A percentile compares a stretch with the other conserved stretches of the same genome.
These are phyloP conservation scores for Melanostoma mellinum DNA, from an alignment of 2,888 invertebrate species.

Conservation along the genomic window DNA sequence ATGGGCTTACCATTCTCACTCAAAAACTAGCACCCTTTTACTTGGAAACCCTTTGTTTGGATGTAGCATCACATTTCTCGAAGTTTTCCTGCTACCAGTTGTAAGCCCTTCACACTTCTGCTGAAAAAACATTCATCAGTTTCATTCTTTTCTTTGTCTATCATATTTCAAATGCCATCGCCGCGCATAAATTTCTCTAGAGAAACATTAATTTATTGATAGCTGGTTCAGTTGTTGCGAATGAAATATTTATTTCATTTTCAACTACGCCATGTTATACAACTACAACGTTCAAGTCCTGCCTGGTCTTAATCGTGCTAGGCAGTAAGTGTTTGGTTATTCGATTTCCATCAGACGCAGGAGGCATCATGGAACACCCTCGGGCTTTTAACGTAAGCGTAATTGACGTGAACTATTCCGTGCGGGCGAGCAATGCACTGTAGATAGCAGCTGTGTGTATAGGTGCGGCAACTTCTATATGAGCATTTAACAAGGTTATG, in stretches of 20 bases:
- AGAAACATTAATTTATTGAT: constrained; percentile 40
- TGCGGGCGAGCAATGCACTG: background rate
- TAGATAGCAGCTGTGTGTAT: constrained; percentile 5
- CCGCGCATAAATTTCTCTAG: constrained; percentile 40
- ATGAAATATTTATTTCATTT: constrained; percentile 35
- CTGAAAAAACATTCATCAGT: background rate
- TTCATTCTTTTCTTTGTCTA: constrained; percentile 31
- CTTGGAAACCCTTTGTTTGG: constrained; percentile 26
- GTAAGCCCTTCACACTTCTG: background rate
- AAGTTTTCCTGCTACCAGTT: background rate
- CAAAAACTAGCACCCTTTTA: constrained; percentile 43
- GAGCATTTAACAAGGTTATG: constrained; percentile 67
- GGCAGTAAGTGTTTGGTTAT: constrained; percentile 27
- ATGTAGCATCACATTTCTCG: constrained; percentile 28
- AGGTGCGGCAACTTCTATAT: constrained; percentile 36
- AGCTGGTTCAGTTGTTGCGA: constrained; percentile 25
- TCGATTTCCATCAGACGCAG: constrained; percentile 17
- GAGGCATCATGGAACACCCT: constrained; percentile 36
- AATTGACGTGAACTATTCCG: constrained; percentile 53
- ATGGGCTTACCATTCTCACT: constrained; percentile 50
- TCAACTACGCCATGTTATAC: constrained; percentile 7
- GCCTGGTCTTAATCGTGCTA: background rate
- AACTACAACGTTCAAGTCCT: background rate
- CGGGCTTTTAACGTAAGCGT: constrained; percentile 39
- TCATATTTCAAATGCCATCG: constrained; percentile 31